Evolutionary conservation across 2,797 vertebrate genomes (phyloP).

Genomic region (Gymnothorax reevesii): DNA sequence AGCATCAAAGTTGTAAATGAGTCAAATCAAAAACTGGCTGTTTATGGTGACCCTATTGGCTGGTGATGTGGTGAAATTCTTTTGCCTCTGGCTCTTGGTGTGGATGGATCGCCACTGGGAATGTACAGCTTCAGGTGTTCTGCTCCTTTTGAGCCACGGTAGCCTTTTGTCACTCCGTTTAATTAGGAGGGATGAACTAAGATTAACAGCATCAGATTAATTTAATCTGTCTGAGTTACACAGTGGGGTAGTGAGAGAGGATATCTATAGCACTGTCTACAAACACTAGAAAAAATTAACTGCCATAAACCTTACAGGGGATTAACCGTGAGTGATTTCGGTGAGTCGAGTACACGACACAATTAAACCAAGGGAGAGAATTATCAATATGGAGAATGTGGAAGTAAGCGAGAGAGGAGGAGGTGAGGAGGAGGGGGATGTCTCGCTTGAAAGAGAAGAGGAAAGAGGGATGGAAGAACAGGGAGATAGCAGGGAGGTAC

Average conservation of each 20-base stretch:
- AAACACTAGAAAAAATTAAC: not conserved
- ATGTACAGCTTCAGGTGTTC: constrained; percentile 12
- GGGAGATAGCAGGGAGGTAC: constrained; percentile 26
- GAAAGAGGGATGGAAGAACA: constrained; percentile 26
- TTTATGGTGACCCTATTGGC: not conserved
- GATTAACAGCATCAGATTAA: constrained; percentile 51
- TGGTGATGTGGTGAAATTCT: not conserved
- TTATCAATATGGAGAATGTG: constrained; percentile 32
- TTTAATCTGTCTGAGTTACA: constrained; percentile 59
- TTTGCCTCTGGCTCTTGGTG: not conserved
- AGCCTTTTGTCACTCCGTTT: constrained; percentile 46
- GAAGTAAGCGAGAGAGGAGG: constrained; percentile 25
- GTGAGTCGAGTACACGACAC: not conserved
- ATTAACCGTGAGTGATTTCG: not conserved
- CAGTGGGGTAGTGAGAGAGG: constrained; percentile 30
- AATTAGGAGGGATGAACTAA: constrained; percentile 56
- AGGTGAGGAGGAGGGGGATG: constrained; percentile 47
- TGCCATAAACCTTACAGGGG: not conserved
- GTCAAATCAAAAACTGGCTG: not conserved
- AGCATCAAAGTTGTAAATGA: not conserved
- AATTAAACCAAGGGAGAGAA: not conserved
- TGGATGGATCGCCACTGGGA: not conserved
- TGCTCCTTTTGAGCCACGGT: constrained; percentile 33
- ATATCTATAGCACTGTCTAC: constrained; percentile 10
- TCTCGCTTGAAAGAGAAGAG: constrained; percentile 17